Evolutionary conservation across 2,888 invertebrate genomes (phyloP), one percentile per base, ranked within the genome.

Genomic region (Lepidochrysops patricia): DNA sequence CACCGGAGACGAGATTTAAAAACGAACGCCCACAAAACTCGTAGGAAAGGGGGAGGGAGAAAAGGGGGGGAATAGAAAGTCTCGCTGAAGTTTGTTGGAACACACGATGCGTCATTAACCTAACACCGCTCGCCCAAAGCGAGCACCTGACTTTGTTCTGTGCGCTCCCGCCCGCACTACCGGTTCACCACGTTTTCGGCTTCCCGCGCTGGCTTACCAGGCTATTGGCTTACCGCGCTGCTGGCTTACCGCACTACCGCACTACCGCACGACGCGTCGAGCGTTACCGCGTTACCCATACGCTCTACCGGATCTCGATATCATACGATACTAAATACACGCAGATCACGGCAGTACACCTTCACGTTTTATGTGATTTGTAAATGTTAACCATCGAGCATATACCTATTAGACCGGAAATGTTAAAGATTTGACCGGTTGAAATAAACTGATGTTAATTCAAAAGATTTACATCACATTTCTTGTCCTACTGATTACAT

Each of bases 21-120:
- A 77, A 79, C 32, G 60, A 61, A 63, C 56, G 59, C 63, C 63
- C 67, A 69, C 62, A 65, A 69, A 69, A 64, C 64, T 64, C 62
- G 69, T 68, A 63, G 63, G 64, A 63, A 63, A 60, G 19, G 62
- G 66, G 63, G 66, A 63, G 66, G 63, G 63, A 61, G 57, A 63
- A 62, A 63, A 62, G 60, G 62, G 61, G 63, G 64, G 66, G 67
- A 66, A 63, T 67, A n/a, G 32, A 64, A 70, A 72, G 77, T 84
- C 87, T 84, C 88, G 87, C 88, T 84, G 82, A 72, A 76, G 80
- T 87, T 86, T 86, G 86, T 85, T 84, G 76, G 74, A 71, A 84
- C 86, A 86, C 79, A 84, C 69, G 71, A 82, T 81, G 82, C 69
- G 72, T 74, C 70, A 82, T 82, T 84, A 87, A 82, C 78, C 86